Percentiles rank a stretch among this genome's conserved stretches.
Conservation (phyloP, 2,888 invertebrate genomes). For the Ornithoptera alexandrae region DNA sequence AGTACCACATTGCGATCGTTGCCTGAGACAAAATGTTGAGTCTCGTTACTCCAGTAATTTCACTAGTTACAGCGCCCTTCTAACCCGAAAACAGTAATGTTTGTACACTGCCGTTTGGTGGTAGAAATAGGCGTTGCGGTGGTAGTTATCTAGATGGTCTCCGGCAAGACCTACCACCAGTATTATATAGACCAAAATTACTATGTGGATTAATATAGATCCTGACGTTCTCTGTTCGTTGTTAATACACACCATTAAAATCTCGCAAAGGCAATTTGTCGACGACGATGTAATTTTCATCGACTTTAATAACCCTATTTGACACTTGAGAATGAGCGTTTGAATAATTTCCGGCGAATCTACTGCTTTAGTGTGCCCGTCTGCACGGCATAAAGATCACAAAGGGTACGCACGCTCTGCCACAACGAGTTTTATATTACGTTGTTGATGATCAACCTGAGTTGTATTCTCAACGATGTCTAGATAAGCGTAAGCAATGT, state of each 20-base stretch:
- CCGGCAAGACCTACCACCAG: too few species aligned
- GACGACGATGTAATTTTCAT: slow-evolving; percentile 22
- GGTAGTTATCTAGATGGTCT: too few species aligned
- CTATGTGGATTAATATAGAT: not conserved
- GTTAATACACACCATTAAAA: slow-evolving; percentile 14
- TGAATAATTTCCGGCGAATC: slow-evolving; percentile 13
- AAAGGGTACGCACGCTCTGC: not conserved
- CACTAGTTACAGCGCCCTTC: too few species aligned
- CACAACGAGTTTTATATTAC: slow-evolving; percentile 38
- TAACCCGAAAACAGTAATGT: too few species aligned
- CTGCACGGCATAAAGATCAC: slow-evolving; percentile 6
- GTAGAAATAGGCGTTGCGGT: too few species aligned
- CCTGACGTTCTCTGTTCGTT: not conserved
- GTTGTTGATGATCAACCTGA: slow-evolving; percentile 61
- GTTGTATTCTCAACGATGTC: slow-evolving; percentile 62
- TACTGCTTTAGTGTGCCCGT: slow-evolving; percentile 15
- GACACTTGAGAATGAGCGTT: slow-evolving; percentile 10
- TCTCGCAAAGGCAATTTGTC: slow-evolving; percentile 13
- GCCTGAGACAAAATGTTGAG: too few species aligned
- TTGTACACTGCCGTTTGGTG: too few species aligned
- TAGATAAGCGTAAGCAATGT: slow-evolving; percentile 55
- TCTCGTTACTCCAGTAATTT: too few species aligned
- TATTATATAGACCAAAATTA: not conserved
- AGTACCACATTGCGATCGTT: too few species aligned
- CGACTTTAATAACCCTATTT: slow-evolving; percentile 15